Evolutionary conservation across 2,797 vertebrate species (phyloP).

Genomic region (Cygnus olor): DNA sequence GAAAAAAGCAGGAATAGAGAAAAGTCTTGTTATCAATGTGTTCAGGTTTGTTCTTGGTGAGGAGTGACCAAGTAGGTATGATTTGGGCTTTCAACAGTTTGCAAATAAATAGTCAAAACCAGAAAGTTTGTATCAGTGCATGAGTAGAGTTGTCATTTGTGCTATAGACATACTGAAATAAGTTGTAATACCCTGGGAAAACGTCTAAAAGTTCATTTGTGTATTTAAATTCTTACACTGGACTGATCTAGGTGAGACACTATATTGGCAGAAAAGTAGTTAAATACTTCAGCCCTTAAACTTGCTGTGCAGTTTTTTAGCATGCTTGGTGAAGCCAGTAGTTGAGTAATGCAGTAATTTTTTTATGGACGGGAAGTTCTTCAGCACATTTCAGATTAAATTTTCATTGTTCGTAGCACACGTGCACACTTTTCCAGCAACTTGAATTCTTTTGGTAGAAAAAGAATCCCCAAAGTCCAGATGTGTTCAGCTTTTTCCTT

Average conservation of each 20-base stretch:
- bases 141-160: background rate
- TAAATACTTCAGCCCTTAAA: background rate
- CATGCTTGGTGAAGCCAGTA: background rate
- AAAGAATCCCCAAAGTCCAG: conserved; percentile 26
- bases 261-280: background rate
- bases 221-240: background rate
- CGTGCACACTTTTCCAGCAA: background rate
- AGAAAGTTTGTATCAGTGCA: background rate
- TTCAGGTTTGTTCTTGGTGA: background rate
- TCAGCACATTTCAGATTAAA: background rate
- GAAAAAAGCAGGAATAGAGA: background rate
- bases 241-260: background rate
- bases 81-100: background rate
- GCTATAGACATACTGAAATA: background rate
- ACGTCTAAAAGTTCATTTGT: background rate
- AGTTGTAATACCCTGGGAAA: background rate
- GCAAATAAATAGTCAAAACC: background rate
- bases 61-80: background rate
- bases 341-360: background rate
- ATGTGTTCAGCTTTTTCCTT: conserved; percentile 48
- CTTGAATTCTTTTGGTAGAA: conserved; percentile 38
- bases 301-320: background rate
- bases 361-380: background rate
- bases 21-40: background rate
- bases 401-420: background rate